Percentiles rank a stretch among this genome's conserved stretches.
These are phyloP conservation scores for Calypte anna DNA, from an alignment of 2,113 vertebrate genomes.

Conservation along the genomic window DNA sequence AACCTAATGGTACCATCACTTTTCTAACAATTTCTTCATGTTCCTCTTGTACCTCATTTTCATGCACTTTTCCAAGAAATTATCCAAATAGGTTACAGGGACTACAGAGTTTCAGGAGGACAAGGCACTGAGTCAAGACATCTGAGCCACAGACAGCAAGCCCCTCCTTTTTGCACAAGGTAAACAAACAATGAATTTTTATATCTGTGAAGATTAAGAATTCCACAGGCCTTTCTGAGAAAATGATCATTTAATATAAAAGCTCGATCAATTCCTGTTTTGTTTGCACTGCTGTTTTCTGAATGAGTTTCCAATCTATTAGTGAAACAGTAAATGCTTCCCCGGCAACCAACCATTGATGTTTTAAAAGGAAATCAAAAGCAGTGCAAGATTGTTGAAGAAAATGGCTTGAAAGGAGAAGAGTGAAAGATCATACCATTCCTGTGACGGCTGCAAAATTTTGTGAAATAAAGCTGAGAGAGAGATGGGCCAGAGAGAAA, in stretches of 20 bases:
- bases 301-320: neutral
- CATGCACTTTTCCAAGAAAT: neutral
- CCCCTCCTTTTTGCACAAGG: neutral
- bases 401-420: neutral
- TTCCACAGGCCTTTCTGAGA: neutral
- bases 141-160: neutral
- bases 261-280: neutral
- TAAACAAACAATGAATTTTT: neutral
- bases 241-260: neutral
- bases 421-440: neutral
- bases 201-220: neutral
- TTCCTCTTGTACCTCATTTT: neutral
- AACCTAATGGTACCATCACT: neutral
- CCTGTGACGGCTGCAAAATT: neutral
- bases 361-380: constrained; percentile 31
- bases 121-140: neutral
- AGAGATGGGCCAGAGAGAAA: neutral
- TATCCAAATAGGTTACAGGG: neutral
- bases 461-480: neutral
- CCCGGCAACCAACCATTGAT: neutral
- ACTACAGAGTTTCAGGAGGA: neutral
- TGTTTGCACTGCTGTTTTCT: neutral
- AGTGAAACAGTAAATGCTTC: neutral
- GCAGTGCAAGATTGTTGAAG: neutral
- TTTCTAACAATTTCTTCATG: neutral